Conservation (phyloP, 2,888 invertebrate genomes). For the Lamellibrachia columna region DNA sequence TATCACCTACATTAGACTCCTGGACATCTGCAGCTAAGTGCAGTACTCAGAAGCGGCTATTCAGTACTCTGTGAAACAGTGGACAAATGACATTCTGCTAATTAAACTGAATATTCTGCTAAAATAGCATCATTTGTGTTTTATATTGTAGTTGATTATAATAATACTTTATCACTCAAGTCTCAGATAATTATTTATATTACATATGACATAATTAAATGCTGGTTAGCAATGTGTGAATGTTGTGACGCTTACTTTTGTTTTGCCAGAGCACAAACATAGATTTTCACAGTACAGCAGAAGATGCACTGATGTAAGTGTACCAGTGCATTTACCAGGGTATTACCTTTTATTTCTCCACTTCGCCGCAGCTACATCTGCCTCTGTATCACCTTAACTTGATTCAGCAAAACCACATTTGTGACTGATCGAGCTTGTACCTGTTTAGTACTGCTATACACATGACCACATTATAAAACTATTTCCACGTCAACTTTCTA, state of each 20-base stretch:
- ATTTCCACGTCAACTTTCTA: no score
- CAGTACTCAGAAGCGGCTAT: no score
- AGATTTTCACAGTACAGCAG: neutral
- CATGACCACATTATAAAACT: no score
- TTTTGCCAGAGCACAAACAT: constrained; percentile 3
- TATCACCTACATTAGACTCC: neutral
- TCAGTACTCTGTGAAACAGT: no score
- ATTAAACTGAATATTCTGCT: no score
- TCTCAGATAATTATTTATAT: no score
- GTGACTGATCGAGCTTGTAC: no score
- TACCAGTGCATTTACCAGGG: neutral
- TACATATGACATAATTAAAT: neutral
- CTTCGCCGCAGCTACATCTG: neutral
- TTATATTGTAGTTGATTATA: no score
- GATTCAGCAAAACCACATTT: neutral
- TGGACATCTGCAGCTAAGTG: neutral
- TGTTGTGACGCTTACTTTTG: neutral
- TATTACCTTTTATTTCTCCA: neutral
- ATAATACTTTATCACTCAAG: no score
- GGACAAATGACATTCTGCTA: no score
- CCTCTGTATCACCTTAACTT: neutral
- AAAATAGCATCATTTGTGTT: no score
- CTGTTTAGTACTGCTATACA: no score
- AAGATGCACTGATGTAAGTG: neutral
- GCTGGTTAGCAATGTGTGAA: neutral